Conservation (phyloP, 2,888 invertebrate genomes). For the Selenia dentaria region DNA sequence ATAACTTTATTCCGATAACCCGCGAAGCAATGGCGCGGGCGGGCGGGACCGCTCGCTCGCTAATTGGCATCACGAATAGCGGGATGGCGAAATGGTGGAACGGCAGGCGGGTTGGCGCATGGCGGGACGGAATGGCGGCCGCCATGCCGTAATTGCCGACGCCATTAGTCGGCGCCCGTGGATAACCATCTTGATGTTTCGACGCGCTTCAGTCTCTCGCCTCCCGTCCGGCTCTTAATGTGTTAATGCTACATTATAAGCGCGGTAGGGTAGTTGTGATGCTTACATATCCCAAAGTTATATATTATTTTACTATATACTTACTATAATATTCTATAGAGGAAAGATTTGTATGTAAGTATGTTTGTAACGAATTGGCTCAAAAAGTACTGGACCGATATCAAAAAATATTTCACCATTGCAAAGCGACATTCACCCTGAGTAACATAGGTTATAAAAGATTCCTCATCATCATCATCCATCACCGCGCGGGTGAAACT, state of each 20-base stretch:
- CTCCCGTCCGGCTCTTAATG: slow-evolving; percentile 30
- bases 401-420: no score
- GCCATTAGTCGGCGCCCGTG: slow-evolving; percentile 57
- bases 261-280: background rate
- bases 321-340: no score
- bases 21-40: slow-evolving; percentile 6
- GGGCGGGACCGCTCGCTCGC: slow-evolving; percentile 32
- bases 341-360: no score
- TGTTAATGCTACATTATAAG: slow-evolving; percentile 6
- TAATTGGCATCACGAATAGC: slow-evolving; percentile 43
- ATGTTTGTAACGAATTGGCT: no score
- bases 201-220: slow-evolving; percentile 18
- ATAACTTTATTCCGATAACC: background rate
- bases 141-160: slow-evolving; percentile 55
- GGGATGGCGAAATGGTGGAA: slow-evolving; percentile 22
- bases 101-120: slow-evolving; percentile 24
- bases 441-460: no score
- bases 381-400: no score
- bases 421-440: no score
- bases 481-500: no score
- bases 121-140: slow-evolving; percentile 29
- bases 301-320: no score
- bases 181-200: slow-evolving; percentile 54
- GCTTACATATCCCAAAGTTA: no score
- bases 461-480: no score